A percentile compares a stretch with the other conserved stretches of the same genome.
Evolutionary conservation across 2,888 invertebrate genomes (phyloP).

Genomic region (Amaurobius ferox): DNA sequence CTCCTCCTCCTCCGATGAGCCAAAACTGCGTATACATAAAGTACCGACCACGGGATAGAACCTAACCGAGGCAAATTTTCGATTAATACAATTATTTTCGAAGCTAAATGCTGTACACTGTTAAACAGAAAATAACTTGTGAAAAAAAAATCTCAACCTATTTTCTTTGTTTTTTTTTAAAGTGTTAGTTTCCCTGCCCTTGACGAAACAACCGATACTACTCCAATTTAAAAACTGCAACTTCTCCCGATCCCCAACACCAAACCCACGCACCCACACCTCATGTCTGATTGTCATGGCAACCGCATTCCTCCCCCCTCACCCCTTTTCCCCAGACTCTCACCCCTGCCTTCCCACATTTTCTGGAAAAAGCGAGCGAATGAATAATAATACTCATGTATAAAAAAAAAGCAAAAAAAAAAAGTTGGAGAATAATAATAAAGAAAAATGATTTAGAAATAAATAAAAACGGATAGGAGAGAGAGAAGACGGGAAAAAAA

Average conservation of each 20-base stretch:
- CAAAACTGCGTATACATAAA: too few species aligned
- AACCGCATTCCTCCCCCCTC: not conserved
- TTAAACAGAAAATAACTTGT: too few species aligned
- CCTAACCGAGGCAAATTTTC: too few species aligned
- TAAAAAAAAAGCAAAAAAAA: not conserved
- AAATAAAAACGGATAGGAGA: not conserved
- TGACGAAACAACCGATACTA: too few species aligned
- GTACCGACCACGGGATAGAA: too few species aligned
- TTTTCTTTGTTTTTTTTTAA: too few species aligned
- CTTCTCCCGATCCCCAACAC: not conserved
- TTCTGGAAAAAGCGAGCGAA: not conserved
- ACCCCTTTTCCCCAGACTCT: not conserved
- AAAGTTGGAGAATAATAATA: conserved; percentile 3
- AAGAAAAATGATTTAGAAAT: not conserved
- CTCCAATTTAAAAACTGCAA: conserved; percentile 4
- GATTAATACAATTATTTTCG: too few species aligned
- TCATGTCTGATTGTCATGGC: not conserved
- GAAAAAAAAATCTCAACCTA: too few species aligned
- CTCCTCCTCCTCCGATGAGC: too few species aligned
- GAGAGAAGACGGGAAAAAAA: not conserved
- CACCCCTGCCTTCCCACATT: not conserved
- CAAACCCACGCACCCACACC: not conserved
- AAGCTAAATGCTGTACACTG: too few species aligned
- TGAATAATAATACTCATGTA: not conserved
- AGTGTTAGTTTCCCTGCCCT: too few species aligned